A percentile compares a stretch with the other conserved stretches of the same genome.
These are phyloP conservation scores for Brachyptera risi DNA, from an alignment of 2,888 invertebrate genomes.

Conservation along the genomic window DNA sequence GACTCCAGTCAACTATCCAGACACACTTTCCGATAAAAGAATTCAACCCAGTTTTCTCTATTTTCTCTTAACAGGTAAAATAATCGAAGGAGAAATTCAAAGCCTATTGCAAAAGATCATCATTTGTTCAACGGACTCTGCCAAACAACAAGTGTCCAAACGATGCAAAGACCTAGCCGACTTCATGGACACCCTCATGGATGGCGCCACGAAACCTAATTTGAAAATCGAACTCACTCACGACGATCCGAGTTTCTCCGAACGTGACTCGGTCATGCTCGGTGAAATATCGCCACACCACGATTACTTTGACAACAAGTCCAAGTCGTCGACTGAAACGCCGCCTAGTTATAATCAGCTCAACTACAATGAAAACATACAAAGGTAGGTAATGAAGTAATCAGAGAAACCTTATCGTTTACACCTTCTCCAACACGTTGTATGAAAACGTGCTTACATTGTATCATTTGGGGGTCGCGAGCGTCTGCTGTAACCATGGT, in stretches of 20 bases:
- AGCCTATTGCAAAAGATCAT: conserved; percentile 2
- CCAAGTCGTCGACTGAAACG: conserved; percentile 74
- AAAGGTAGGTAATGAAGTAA: conserved; percentile 48
- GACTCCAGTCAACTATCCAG: too few species aligned
- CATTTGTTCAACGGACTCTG: conserved; percentile 46
- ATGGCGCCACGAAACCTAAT: conserved; percentile 58
- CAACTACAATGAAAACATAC: conserved; percentile 79
- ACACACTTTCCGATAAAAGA: too few species aligned
- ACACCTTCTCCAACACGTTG: too few species aligned
- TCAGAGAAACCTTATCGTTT: too few species aligned
- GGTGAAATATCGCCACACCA: conserved; percentile 83
- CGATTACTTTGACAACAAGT: conserved; percentile 72
- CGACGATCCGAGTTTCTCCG: conserved; percentile 47
- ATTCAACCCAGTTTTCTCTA: too few species aligned
- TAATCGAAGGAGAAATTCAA: conserved; percentile 33
- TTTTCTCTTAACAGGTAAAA: conserved; percentile 42
- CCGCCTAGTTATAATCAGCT: conserved; percentile 80
- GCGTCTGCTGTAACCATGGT: too few species aligned
- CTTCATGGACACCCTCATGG: conserved; percentile 71
- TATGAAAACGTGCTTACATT: too few species aligned
- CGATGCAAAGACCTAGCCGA: conserved; percentile 68
- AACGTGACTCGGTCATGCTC: conserved; percentile 75
- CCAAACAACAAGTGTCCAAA: conserved; percentile 62
- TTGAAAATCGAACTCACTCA: conserved; percentile 55
- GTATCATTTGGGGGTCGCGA: too few species aligned